Percentiles rank a stretch among this genome's conserved stretches.
Conservation (phyloP, 2,113 vertebrate genomes). For the Syrmaticus mikado region DNA sequence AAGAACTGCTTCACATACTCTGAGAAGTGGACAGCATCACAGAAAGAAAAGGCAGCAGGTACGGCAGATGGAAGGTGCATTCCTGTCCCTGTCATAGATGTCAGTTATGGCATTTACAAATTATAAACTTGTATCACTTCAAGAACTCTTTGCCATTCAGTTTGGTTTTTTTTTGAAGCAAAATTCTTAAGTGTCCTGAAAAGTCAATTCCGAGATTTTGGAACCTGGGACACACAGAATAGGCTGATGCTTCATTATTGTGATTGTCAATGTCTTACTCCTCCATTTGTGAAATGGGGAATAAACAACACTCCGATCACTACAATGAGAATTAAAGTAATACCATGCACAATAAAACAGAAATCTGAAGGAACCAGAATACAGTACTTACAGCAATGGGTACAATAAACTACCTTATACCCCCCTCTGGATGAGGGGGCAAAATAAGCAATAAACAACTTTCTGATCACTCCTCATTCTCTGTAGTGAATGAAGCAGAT, state of each 20-base stretch:
- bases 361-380: background rate
- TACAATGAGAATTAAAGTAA: background rate
- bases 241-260: background rate
- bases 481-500: background rate
- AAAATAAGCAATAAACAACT: background rate
- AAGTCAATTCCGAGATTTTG: background rate
- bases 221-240: background rate
- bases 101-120: background rate
- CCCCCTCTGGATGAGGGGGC: background rate
- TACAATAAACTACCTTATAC: background rate
- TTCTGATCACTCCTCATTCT: background rate
- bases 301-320: background rate
- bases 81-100: background rate
- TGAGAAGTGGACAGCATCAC: background rate
- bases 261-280: background rate
- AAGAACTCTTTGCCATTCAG: background rate
- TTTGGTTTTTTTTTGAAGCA: background rate
- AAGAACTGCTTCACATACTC: background rate
- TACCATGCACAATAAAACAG: background rate
- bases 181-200: background rate
- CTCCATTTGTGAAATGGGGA: background rate
- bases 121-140: background rate
- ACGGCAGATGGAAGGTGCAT: background rate
- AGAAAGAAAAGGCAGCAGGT: background rate
- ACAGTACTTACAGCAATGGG: background rate